These are phyloP conservation scores for Cyphomyrmex costatus DNA, from an alignment of 1,140 invertebrate genomes.

Conservation along the genomic window DNA sequence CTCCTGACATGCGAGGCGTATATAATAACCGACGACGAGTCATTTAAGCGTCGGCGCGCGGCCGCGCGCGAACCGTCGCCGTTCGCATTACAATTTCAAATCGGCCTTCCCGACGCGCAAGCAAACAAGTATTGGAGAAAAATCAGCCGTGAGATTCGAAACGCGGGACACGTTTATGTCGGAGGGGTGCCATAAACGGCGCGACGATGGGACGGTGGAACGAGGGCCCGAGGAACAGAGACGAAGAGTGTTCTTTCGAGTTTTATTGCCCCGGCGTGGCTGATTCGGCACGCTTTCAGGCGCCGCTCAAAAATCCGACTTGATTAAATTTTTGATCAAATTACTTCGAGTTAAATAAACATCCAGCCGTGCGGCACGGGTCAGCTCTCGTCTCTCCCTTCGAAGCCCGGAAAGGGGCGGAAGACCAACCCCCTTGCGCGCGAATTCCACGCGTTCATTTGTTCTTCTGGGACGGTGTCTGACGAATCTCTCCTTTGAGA, in stretches of 20 bases:
- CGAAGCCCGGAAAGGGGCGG: slow-evolving; percentile 6
- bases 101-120: slow-evolving; percentile 31
- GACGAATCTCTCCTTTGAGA: slow-evolving; percentile 73
- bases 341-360: slow-evolving; percentile 87
- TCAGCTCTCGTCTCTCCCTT: slow-evolving; percentile 56
- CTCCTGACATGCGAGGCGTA: slow-evolving; percentile 29
- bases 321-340: slow-evolving; percentile 88
- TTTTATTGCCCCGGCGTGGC: slow-evolving; percentile 83
- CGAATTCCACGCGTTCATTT: slow-evolving; percentile 82
- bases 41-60: slow-evolving; percentile 34
- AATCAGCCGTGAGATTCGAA: slow-evolving; percentile 33
- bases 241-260: slow-evolving; percentile 78
- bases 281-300: slow-evolving; percentile 83
- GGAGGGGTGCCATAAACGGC: slow-evolving; percentile 61
- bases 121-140: slow-evolving; percentile 37
- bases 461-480: slow-evolving; percentile 74
- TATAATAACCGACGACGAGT: slow-evolving; percentile 50
- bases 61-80: not conserved
- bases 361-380: slow-evolving; percentile 75
- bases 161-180: slow-evolving; percentile 48
- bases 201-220: not conserved
- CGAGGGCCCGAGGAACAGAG: not conserved
- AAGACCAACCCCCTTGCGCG: slow-evolving; percentile 50
- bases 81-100: slow-evolving; percentile 56
- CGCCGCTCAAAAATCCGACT: slow-evolving; percentile 85